Evolutionary conservation across 2,888 invertebrate genomes (phyloP).

Genomic region (Parascotia fuliginaria): DNA sequence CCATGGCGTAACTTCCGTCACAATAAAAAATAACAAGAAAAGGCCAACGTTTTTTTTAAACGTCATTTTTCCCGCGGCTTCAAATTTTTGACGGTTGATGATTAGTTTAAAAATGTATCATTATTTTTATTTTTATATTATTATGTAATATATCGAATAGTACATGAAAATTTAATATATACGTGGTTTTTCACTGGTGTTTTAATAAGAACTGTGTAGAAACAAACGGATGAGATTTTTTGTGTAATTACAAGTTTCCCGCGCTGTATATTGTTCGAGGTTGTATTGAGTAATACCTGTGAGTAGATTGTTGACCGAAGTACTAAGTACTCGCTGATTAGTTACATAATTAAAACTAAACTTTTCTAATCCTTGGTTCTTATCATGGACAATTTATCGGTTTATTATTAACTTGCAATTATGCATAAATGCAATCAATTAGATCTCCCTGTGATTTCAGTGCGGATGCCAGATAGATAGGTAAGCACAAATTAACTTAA

Average conservation of each 20-base stretch:
- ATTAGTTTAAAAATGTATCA: background rate
- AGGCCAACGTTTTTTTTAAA: slow-evolving; percentile 35
- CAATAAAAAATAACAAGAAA: slow-evolving; percentile 44
- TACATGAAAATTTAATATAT: slow-evolving; percentile 7
- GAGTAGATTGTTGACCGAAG: slow-evolving; percentile 14
- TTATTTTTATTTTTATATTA: background rate
- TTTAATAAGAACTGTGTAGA: slow-evolving; percentile 37
- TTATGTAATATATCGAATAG: background rate
- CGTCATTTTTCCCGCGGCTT: slow-evolving; percentile 44
- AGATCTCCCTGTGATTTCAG: background rate
- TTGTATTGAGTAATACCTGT: slow-evolving; percentile 51
- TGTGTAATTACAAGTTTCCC: slow-evolving; percentile 69
- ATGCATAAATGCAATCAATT: background rate
- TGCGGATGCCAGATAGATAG: background rate
- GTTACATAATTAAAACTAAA: slow-evolving; percentile 10
- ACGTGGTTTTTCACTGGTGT: slow-evolving; percentile 45
- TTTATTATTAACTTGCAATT: background rate
- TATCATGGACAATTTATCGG: background rate
- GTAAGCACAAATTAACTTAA: background rate
- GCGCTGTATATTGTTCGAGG: slow-evolving; percentile 62
- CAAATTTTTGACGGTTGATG: background rate
- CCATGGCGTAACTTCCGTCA: slow-evolving; percentile 62
- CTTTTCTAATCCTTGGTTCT: slow-evolving; percentile 5
- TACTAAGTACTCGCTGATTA: slow-evolving; percentile 4
- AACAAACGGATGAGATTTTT: slow-evolving; percentile 67